A percentile compares a stretch with the other conserved stretches of the same genome.
These are phyloP conservation scores for Eolophus roseicapilla DNA, from an alignment of 2,113 vertebrate genomes.

Conservation along the genomic window DNA sequence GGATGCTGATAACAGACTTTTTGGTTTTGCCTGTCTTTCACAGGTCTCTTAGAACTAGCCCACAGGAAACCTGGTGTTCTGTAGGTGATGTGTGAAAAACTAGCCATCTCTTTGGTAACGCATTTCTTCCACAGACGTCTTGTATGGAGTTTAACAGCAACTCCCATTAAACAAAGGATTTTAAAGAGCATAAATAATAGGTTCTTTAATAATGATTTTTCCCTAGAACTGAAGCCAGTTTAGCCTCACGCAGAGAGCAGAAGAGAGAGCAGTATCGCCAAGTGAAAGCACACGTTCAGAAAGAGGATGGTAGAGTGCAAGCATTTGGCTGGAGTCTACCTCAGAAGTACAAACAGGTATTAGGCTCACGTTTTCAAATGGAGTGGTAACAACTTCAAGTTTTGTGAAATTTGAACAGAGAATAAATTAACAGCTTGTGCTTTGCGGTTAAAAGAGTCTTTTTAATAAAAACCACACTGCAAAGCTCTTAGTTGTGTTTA, in stretches of 20 bases:
- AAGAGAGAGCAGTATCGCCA: constrained; percentile 96
- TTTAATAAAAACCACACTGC: background rate
- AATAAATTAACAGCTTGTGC: background rate
- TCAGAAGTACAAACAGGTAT: constrained; percentile 91
- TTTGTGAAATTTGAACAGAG: background rate
- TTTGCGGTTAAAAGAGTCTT: background rate
- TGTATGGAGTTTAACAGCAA: background rate
- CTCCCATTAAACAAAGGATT: background rate
- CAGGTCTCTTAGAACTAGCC: background rate
- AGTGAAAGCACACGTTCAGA: constrained; percentile 96
- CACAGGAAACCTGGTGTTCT: background rate
- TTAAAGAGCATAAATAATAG: background rate
- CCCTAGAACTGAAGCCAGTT: constrained; percentile 81
- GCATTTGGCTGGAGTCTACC: constrained; percentile 98
- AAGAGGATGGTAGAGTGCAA: constrained; percentile 93
- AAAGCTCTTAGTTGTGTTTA: background rate
- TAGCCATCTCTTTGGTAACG: background rate
- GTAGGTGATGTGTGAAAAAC: background rate
- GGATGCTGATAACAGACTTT: background rate
- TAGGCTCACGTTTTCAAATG: background rate
- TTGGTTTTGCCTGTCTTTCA: background rate
- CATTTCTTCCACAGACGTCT: background rate
- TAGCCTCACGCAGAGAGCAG: constrained; percentile 90
- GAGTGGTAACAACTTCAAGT: background rate
- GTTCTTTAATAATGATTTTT: background rate